Evolutionary conservation across 2,797 vertebrate species (phyloP).

Genomic region (Florisuga fusca): DNA sequence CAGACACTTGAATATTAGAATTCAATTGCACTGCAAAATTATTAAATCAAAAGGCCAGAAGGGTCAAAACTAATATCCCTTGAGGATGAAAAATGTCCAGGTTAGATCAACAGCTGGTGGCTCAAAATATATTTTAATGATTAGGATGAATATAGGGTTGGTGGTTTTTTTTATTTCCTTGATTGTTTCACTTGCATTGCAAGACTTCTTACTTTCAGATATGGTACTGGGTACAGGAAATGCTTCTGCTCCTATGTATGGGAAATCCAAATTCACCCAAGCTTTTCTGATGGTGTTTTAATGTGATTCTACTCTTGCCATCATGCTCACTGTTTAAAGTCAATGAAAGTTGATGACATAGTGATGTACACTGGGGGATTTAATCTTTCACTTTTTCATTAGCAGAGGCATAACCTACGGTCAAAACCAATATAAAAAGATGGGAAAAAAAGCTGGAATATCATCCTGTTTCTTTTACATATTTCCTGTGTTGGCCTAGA

Average conservation of each 20-base stretch:
- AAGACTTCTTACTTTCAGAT: neutral
- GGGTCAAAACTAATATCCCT: constrained; percentile 25
- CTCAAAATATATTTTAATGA: neutral
- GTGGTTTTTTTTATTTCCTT: neutral
- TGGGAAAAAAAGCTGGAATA: neutral
- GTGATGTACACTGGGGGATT: neutral
- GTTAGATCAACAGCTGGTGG: neutral
- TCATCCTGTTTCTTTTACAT: neutral
- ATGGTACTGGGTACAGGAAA: neutral
- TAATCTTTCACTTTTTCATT: neutral
- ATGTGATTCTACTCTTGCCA: neutral
- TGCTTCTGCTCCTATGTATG: neutral
- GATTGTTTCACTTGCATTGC: neutral
- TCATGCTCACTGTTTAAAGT: neutral
- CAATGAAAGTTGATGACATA: neutral
- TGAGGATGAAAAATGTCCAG: constrained; percentile 13
- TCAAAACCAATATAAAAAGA: neutral
- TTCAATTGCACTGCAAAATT: constrained; percentile 49
- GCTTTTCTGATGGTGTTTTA: neutral
- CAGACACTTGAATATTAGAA: constrained; percentile 57
- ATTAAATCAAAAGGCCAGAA: constrained; percentile 56
- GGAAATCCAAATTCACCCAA: neutral
- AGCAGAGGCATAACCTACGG: neutral
- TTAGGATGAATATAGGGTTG: neutral
- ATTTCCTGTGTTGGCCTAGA: neutral